These are phyloP conservation scores for Spicauda simplicius DNA, from an alignment of 2,888 invertebrate genomes.

Conservation along the genomic window DNA sequence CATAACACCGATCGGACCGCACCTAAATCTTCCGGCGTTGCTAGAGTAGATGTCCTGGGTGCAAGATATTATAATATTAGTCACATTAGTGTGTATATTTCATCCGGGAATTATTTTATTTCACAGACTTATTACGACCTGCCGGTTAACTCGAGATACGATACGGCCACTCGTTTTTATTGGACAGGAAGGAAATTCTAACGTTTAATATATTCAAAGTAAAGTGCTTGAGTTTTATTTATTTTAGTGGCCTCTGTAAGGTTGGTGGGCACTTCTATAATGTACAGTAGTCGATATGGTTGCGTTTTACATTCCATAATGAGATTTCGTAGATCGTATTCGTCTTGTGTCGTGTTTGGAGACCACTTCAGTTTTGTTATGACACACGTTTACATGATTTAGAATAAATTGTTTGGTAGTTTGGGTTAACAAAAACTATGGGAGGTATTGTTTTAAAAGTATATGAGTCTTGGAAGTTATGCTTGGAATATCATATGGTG, in stretches of 20 bases:
- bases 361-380: not conserved
- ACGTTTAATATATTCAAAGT: constrained; percentile 76
- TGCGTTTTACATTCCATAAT: constrained; percentile 28
- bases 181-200: constrained; percentile 83
- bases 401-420: not conserved
- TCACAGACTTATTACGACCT: constrained; percentile 79
- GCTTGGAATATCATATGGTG: no score
- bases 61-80: constrained; percentile 83
- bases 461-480: no score
- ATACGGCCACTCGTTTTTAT: constrained; percentile 76
- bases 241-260: constrained; percentile 40
- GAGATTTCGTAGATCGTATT: constrained; percentile 20
- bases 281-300: constrained; percentile 36
- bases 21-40: constrained; percentile 80
- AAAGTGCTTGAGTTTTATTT: constrained; percentile 70
- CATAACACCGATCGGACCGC: constrained; percentile 57
- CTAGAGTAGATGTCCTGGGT: constrained; percentile 80
- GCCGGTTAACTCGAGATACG: constrained; percentile 75
- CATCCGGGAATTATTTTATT: constrained; percentile 81
- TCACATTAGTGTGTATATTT: constrained; percentile 83
- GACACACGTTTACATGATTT: constrained; percentile 12
- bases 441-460: no score
- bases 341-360: constrained; percentile 16
- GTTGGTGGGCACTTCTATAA: constrained; percentile 28
- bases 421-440: not conserved